Conservation (phyloP, 2,888 invertebrate genomes). For the Morpho deidamia region DNA sequence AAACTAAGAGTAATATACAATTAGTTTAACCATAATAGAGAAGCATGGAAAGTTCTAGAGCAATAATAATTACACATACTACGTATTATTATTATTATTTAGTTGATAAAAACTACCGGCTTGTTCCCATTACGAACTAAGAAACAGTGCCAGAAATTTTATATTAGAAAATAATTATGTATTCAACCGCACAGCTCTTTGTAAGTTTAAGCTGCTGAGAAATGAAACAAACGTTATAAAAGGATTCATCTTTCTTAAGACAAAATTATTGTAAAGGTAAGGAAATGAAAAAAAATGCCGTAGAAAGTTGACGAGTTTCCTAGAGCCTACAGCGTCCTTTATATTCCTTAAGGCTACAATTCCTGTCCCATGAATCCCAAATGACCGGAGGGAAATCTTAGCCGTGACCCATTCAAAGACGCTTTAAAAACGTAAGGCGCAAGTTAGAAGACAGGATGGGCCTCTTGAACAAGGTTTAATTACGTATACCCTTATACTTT, state of each 20-base stretch:
- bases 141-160: neutral
- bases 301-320: conserved; percentile 58
- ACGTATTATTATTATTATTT: no score
- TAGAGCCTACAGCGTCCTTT: conserved; percentile 72
- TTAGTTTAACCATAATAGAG: no score
- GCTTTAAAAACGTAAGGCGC: conserved; percentile 46
- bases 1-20: no score
- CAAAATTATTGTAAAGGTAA: conserved; percentile 55
- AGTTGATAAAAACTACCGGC: no score
- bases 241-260: conserved; percentile 39
- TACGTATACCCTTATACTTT: conserved; percentile 7
- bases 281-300: conserved; percentile 43
- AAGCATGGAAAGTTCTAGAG: no score
- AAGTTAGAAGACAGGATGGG: conserved; percentile 30
- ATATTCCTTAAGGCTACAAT: conserved; percentile 74
- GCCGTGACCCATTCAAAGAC: conserved; percentile 72
- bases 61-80: no score
- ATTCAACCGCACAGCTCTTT: conserved; percentile 5
- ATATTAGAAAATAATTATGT: conserved; percentile 4
- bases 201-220: conserved; percentile 7
- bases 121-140: neutral
- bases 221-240: conserved; percentile 34
- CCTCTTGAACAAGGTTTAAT: conserved; percentile 26
- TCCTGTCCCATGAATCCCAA: conserved; percentile 75
- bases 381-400: conserved; percentile 79